Evolutionary conservation across 2,888 invertebrate species (phyloP).

Genomic region (Epirrhoe tristata): DNA sequence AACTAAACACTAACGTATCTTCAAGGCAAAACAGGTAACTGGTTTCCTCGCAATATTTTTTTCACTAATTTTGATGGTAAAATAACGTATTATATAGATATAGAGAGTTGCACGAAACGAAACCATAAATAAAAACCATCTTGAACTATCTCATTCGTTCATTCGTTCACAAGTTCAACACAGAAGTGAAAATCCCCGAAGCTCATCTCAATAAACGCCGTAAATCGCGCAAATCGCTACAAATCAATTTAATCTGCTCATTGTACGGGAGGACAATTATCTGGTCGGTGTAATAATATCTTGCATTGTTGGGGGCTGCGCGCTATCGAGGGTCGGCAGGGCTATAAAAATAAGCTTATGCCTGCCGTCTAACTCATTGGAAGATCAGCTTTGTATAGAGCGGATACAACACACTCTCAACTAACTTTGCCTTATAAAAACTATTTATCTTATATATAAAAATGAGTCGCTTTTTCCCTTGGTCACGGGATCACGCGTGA

Average conservation of each 20-base stretch:
- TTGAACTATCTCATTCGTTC: neutral
- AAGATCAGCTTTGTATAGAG: conserved; percentile 58
- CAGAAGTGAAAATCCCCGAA: conserved; percentile 1
- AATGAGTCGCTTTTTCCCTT: no score
- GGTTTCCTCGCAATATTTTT: no score
- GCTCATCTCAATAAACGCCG: conserved; percentile 25
- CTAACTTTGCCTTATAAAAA: neutral
- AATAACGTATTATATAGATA: no score
- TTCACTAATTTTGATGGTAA: no score
- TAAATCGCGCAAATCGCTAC: conserved; percentile 49
- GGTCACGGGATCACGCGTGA: no score
- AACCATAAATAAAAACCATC: neutral
- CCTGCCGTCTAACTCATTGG: conserved; percentile 73
- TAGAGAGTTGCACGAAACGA: no score
- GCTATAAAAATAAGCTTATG: conserved; percentile 85
- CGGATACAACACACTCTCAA: conserved; percentile 16
- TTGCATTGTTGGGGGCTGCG: conserved; percentile 70
- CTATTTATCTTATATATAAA: no score
- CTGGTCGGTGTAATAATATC: conserved; percentile 75
- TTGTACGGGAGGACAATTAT: conserved; percentile 69
- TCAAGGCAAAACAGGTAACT: no score
- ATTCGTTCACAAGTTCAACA: neutral
- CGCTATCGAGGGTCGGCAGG: conserved; percentile 77
- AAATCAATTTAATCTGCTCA: conserved; percentile 65
- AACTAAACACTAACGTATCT: no score